phyloP scores from a whole-genome alignment of 2,113 vertebrate species.

The Aythya baeri region DNA sequence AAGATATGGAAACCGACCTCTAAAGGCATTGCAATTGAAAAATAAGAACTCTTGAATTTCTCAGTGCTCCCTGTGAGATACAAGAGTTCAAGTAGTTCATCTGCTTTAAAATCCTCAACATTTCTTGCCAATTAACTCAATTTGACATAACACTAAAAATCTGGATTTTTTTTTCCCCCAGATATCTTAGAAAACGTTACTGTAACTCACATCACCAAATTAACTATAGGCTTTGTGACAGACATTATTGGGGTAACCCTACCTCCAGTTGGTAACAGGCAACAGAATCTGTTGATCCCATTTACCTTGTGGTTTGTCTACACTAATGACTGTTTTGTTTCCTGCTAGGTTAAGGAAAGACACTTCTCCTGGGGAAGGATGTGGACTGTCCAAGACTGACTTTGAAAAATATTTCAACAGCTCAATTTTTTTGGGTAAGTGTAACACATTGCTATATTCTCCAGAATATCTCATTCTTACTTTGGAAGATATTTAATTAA shows the following conservation, averaged over 20 bases:
- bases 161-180: not conserved
- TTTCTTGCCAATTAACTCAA: not conserved
- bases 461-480: not conserved
- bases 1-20: not conserved
- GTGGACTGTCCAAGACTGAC: rapidly evolving
- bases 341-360: not conserved
- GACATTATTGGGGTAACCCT: not conserved
- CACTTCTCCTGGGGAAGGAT: not conserved
- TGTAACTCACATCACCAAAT: not conserved
- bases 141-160: not conserved
- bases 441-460: not conserved
- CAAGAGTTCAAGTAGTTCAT: not conserved
- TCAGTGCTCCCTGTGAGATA: not conserved
- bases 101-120: not conserved
- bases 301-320: not conserved
- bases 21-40: not conserved
- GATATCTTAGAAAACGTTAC: not conserved
- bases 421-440: not conserved
- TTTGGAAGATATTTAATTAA: not conserved
- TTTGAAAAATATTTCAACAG: not conserved
- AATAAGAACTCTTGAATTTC: not conserved
- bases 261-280: not conserved
- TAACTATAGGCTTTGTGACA: not conserved
- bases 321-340: not conserved
- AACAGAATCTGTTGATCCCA: not conserved